These are phyloP conservation scores for Trogon melanurus DNA, from an alignment of 2,113 vertebrate genomes.

Conservation along the genomic window DNA sequence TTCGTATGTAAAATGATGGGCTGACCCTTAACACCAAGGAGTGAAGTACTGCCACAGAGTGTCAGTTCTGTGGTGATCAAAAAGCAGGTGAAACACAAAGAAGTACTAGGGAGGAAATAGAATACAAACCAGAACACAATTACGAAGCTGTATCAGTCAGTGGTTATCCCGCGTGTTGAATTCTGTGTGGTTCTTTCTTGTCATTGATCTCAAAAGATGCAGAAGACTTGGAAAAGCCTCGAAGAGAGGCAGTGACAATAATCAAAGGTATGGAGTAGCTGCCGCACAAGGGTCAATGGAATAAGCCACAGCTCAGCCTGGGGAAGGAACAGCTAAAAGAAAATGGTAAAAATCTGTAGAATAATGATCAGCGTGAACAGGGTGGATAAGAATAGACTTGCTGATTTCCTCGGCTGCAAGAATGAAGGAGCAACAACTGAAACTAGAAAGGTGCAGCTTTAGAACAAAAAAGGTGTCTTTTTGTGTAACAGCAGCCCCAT, in stretches of 20 bases:
- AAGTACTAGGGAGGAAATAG: slow-evolving; percentile 17
- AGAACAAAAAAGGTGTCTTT: neutral
- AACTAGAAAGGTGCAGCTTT: neutral
- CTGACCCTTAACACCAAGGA: neutral
- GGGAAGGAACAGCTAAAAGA: neutral
- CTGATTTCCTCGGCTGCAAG: neutral
- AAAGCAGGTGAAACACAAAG: slow-evolving; percentile 9
- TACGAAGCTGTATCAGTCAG: slow-evolving; percentile 1
- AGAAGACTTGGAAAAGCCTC: neutral
- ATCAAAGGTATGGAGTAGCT: neutral
- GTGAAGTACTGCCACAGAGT: neutral
- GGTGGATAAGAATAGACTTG: neutral
- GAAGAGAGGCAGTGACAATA: neutral
- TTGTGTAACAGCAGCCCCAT: neutral
- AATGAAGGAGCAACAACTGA: neutral
- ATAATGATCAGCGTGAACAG: neutral
- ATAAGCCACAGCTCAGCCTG: neutral
- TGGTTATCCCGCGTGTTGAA: neutral
- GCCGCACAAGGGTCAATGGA: neutral
- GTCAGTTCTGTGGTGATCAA: neutral
- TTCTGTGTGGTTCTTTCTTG: neutral
- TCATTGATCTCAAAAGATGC: neutral
- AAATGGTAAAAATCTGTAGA: neutral
- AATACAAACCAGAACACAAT: slow-evolving; percentile 21
- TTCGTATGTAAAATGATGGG: neutral